Evolutionary conservation across 1,140 invertebrate genomes (phyloP).

Genomic region (Chlorops oryzae): DNA sequence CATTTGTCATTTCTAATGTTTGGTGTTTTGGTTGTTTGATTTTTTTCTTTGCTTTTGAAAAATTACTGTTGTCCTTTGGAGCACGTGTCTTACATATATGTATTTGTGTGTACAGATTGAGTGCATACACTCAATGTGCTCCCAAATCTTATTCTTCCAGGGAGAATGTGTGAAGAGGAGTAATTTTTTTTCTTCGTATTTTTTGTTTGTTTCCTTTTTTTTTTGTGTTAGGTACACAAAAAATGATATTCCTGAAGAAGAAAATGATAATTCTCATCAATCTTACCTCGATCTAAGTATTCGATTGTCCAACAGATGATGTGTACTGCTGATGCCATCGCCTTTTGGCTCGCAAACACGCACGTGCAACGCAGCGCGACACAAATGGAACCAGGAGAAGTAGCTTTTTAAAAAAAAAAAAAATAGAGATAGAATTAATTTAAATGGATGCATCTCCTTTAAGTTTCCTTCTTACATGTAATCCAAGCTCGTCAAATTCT

Average conservation of each 20-base stretch:
- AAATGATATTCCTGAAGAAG: no score
- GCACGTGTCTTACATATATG: no score
- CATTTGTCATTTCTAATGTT: no score
- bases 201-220: neutral
- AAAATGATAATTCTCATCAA: no score
- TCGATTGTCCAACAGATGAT: slow-evolving; percentile 57
- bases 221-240: no score
- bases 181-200: neutral
- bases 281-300: slow-evolving; percentile 53
- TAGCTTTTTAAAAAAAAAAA: slow-evolving; percentile 49
- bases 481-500: slow-evolving; percentile 46
- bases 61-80: no score
- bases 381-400: slow-evolving; percentile 59
- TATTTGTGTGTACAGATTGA: no score
- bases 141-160: no score
- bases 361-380: slow-evolving; percentile 54
- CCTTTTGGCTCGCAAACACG: slow-evolving; percentile 56
- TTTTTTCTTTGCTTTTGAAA: no score
- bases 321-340: slow-evolving; percentile 57
- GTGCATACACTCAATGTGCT: no score
- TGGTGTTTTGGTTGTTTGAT: no score
- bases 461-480: slow-evolving; percentile 49
- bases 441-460: neutral
- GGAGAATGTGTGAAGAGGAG: neutral
- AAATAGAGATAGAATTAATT: slow-evolving; percentile 3